Evolutionary conservation across 2,113 vertebrate genomes (phyloP), one percentile per base, ranked within the genome.

Genomic region (Sebastes fasciatus): DNA sequence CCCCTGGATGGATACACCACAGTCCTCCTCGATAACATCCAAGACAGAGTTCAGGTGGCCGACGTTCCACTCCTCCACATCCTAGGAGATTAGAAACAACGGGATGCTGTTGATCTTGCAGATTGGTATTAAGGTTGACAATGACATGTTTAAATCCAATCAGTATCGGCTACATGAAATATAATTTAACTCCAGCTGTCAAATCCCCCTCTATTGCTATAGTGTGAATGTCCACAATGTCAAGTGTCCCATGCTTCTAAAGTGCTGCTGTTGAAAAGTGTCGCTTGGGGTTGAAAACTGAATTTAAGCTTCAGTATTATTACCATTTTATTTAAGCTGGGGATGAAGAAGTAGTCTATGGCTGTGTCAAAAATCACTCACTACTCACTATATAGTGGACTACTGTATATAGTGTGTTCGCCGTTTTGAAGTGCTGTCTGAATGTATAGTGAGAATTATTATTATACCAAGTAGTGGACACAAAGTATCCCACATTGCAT

Each of bases 51-150:
- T 97, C 80, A 99, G 94, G 89, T 94, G 98, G 51, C 94, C 96
- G 73, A 99, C 98, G 92, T 99, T 99, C 98, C 98, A 99, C 86
- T 99, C 98, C 26, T 98, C 93, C 61, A 99, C 72, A 85, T 93
- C 96, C 98, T 99, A 77, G 6, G 23, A 78, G n/a, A 83, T 94
- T 82, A 58, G 13, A 78, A 78, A 83, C 19, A 73, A 16, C 11
- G 26, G 26, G 26, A 26, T 26, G 26, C 26, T 26, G 26, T 26
- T 26, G 26, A 57, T 65, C 17, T 2, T 13, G 10, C 19, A 48
- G 23, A 19, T 64, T 70, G 5, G 23, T 58, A 57, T 7, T 26
- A 1, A 0, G 1, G 46, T 52, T 10, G n/a, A 52, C 11, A 4
- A 19, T 16, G 14, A 13, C 8, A 4, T 45, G 40, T 76, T 57